A percentile compares a stretch with the other conserved stretches of the same genome.
Evolutionary conservation across 2,888 invertebrate genomes (phyloP).

Genomic region (Microctonus aethiopoides): DNA sequence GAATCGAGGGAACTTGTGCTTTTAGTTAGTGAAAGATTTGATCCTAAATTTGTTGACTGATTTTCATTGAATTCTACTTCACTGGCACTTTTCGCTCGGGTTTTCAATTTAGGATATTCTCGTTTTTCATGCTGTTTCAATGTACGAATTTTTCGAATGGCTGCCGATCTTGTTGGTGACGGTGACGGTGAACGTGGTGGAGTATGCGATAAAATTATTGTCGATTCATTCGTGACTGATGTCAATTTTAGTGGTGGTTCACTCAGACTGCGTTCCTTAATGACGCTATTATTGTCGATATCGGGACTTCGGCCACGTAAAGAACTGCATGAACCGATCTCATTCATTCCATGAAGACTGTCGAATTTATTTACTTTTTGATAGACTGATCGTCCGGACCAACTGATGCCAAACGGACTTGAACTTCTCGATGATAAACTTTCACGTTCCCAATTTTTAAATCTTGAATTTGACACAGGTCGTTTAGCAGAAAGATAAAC

Average conservation of each 20-base stretch:
- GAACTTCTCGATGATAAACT: slow-evolving; percentile 67
- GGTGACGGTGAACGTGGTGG: slow-evolving; percentile 69
- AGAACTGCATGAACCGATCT: slow-evolving; percentile 59
- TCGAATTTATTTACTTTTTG: slow-evolving; percentile 62
- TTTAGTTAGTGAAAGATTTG: slow-evolving; percentile 58
- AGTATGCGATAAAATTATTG: neutral
- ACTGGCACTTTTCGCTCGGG: slow-evolving; percentile 76
- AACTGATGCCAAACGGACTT: slow-evolving; percentile 73
- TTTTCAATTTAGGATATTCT: slow-evolving; percentile 62
- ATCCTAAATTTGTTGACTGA: slow-evolving; percentile 46
- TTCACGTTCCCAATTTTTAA: slow-evolving; percentile 75
- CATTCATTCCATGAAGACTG: slow-evolving; percentile 58
- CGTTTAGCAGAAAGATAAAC: slow-evolving; percentile 77
- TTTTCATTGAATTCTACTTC: slow-evolving; percentile 69
- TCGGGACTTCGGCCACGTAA: slow-evolving; percentile 61
- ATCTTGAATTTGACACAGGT: slow-evolving; percentile 79
- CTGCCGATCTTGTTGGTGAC: slow-evolving; percentile 75
- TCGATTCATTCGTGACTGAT: neutral
- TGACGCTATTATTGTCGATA: slow-evolving; percentile 60
- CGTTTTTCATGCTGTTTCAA: slow-evolving; percentile 57
- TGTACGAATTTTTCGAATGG: slow-evolving; percentile 73
- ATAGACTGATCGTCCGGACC: slow-evolving; percentile 70
- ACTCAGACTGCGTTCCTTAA: slow-evolving; percentile 73
- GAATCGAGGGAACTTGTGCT: slow-evolving; percentile 68
- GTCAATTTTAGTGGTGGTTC: slow-evolving; percentile 73